Evolutionary conservation across 30 jellyfish, hydroid and myxozoan species (phyloP).

Genomic region (Sanderia malayensis): DNA sequence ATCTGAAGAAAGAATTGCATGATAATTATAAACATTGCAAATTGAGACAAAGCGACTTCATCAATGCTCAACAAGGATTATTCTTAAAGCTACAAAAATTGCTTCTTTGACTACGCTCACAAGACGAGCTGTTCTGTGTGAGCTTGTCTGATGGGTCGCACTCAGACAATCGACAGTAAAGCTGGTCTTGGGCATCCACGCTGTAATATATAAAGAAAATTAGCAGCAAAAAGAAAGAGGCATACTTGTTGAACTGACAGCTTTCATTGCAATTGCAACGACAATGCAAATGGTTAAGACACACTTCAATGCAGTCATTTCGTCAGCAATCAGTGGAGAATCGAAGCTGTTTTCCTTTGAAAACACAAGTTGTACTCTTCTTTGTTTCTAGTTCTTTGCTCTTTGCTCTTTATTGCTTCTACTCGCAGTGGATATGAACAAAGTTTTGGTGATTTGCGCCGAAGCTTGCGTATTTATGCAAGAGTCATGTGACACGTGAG

Average conservation of each 20-base stretch:
- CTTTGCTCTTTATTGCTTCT: background rate
- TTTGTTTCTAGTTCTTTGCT: background rate
- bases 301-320: background rate
- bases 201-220: too few relatives aligned
- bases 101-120: too few relatives aligned
- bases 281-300: background rate
- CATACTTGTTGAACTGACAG: too few relatives aligned
- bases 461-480: background rate
- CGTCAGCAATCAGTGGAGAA: background rate
- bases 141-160: too few relatives aligned
- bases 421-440: background rate
- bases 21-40: too few relatives aligned
- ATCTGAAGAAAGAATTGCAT: background rate
- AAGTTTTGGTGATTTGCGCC: constrained; percentile 6
- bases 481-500: background rate
- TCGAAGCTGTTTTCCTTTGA: background rate
- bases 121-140: too few relatives aligned
- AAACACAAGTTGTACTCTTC: background rate
- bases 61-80: too few relatives aligned
- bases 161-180: too few relatives aligned
- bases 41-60: too few relatives aligned
- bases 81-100: too few relatives aligned
- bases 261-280: background rate
- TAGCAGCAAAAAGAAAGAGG: too few relatives aligned
- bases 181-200: too few relatives aligned